Conservation (phyloP, 1,140 invertebrate genomes). For the Charaxes varanes region DNA sequence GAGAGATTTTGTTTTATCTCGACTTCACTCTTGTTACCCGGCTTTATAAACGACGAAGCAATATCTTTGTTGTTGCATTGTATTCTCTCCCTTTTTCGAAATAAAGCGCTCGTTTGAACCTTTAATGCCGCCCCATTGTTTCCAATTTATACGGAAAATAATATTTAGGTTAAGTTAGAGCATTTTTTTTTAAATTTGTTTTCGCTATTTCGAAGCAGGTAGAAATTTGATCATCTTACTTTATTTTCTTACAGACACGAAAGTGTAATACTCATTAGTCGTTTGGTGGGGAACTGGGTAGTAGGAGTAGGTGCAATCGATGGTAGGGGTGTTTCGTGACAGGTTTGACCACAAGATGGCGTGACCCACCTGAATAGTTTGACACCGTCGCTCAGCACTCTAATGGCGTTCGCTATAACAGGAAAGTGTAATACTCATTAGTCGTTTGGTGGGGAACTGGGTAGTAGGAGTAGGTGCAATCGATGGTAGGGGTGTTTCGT, state of each 20-base stretch:
- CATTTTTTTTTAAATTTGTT: no score
- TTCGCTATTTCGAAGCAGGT: no score
- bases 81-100: no score
- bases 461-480: not conserved
- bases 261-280: not conserved
- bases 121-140: no score
- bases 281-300: not conserved
- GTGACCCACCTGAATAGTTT: slow-evolving; percentile 39
- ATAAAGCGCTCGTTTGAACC: no score
- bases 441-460: not conserved
- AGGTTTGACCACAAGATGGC: slow-evolving; percentile 27
- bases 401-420: slow-evolving; percentile 24
- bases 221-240: no score
- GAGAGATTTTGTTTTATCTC: no score
- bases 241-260: slow-evolving; percentile 7
- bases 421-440: slow-evolving; percentile 1
- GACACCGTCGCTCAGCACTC: slow-evolving; percentile 31
- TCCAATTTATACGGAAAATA: no score
- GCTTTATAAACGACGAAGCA: no score
- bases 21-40: no score
- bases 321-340: slow-evolving; percentile 27
- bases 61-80: no score
- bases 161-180: no score
- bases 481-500: slow-evolving; percentile 24
- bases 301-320: not conserved